These are phyloP conservation scores for Amphimallon solstitiale DNA, from an alignment of 2,888 invertebrate species.

Conservation along the genomic window DNA sequence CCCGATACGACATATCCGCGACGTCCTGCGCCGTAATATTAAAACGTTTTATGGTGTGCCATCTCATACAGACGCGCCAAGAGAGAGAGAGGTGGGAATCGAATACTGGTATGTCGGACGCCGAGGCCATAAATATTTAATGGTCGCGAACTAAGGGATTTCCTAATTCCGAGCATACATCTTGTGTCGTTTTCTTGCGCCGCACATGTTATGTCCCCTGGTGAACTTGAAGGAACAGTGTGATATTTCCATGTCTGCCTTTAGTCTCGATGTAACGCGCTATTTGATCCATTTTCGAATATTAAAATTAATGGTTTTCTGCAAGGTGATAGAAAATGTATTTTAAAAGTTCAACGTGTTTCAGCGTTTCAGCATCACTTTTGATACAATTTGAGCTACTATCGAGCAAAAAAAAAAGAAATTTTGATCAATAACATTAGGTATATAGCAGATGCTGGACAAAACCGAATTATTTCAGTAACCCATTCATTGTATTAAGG, in stretches of 20 bases:
- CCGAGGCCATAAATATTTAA: conserved; percentile 29
- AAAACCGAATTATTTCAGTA: too few relatives aligned
- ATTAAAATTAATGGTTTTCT: conserved; percentile 25
- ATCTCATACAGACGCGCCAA: conserved; percentile 12
- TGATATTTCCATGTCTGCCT: conserved; percentile 19
- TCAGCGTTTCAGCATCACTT: too few relatives aligned
- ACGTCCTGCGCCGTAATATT: conserved; percentile 16
- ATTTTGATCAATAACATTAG: too few relatives aligned
- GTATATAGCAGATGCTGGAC: too few relatives aligned
- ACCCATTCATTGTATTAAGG: too few relatives aligned
- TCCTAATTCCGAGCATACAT: conserved; percentile 27
- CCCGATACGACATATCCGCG: conserved; percentile 1
- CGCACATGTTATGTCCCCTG: conserved; percentile 11
- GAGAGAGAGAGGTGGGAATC: too few relatives aligned
- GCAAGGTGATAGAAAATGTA: too few relatives aligned
- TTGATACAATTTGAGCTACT: too few relatives aligned
- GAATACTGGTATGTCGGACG: too few relatives aligned
- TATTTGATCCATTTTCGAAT: conserved; percentile 10
- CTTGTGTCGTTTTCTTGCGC: conserved; percentile 12
- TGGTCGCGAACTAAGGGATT: conserved; percentile 31
- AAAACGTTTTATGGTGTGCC: conserved; percentile 27
- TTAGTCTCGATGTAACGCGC: not conserved
- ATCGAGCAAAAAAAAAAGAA: too few relatives aligned
- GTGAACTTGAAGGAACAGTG: not conserved
- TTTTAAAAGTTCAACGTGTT: too few relatives aligned